Conservation (phyloP, 2,888 invertebrate genomes). For the Antheraea assamensis region DNA sequence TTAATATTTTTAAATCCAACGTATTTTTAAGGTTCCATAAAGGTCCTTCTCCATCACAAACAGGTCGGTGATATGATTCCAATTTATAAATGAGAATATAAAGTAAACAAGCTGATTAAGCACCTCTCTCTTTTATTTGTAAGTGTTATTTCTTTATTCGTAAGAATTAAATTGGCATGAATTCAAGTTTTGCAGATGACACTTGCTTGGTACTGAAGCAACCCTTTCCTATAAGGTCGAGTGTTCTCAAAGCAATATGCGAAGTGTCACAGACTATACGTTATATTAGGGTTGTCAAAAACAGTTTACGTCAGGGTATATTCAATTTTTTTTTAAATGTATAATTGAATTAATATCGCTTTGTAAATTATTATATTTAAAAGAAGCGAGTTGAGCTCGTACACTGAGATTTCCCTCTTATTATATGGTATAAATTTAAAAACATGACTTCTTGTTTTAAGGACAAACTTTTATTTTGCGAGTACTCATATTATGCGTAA, state of each 20-base stretch:
- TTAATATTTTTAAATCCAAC: neutral
- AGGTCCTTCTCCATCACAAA: conserved; percentile 4
- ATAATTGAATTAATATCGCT: neutral
- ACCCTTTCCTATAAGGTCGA: conserved; percentile 15
- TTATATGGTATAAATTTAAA: no score
- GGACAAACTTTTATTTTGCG: no score
- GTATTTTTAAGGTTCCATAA: neutral
- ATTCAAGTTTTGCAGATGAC: neutral
- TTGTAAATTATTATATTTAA: neutral
- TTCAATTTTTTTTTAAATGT: neutral
- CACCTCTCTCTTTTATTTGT: neutral
- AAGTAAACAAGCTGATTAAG: neutral
- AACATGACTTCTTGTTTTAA: no score
- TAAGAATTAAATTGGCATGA: neutral
- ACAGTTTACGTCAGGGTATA: neutral
- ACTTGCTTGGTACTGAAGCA: neutral
- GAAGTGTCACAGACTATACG: conserved; percentile 10
- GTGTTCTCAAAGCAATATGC: conserved; percentile 14
- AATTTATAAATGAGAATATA: conserved; percentile 10
- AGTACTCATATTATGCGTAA: no score
- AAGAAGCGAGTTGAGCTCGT: no score
- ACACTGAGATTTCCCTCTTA: no score
- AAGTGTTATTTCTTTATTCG: neutral
- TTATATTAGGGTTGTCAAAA: conserved; percentile 11
- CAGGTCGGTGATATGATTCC: conserved; percentile 6